Percentiles rank a stretch among this genome's conserved stretches.
Conservation (phyloP, 2,888 invertebrate species). For the Plutella xylostella region DNA sequence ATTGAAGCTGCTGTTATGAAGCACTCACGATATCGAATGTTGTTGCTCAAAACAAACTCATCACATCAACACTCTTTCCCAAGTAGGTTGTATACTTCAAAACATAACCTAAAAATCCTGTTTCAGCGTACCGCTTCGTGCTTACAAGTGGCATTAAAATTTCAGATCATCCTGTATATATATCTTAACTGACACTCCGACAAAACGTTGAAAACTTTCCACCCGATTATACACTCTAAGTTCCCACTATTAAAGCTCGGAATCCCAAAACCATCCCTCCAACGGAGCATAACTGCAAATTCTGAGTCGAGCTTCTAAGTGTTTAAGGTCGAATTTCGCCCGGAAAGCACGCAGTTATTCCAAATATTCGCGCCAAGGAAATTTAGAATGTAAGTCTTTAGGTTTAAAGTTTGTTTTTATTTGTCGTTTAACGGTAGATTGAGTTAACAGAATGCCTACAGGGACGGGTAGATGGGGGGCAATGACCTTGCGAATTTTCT, state of each 20-base stretch:
- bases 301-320: background rate
- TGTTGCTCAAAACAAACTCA: too few relatives aligned
- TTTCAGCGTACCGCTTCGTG: too few relatives aligned
- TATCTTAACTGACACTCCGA: background rate
- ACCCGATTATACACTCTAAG: background rate
- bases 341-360: background rate
- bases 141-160: background rate
- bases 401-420: background rate
- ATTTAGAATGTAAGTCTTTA: background rate
- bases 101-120: too few relatives aligned
- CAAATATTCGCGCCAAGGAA: background rate
- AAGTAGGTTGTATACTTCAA: too few relatives aligned
- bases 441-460: background rate
- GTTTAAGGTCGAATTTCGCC: background rate
- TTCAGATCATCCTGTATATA: background rate
- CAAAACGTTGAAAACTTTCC: background rate
- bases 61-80: too few relatives aligned
- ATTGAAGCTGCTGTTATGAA: too few relatives aligned
- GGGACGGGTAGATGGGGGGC: too few relatives aligned
- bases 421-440: background rate
- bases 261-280: background rate
- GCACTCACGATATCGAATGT: too few relatives aligned
- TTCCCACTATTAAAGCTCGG: background rate
- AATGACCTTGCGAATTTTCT: conserved; percentile 2
- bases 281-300: too few relatives aligned